Evolutionary conservation across 2,888 invertebrate genomes (phyloP), one percentile per base, ranked within the genome.

Genomic region (Podotricha telesiphe): DNA sequence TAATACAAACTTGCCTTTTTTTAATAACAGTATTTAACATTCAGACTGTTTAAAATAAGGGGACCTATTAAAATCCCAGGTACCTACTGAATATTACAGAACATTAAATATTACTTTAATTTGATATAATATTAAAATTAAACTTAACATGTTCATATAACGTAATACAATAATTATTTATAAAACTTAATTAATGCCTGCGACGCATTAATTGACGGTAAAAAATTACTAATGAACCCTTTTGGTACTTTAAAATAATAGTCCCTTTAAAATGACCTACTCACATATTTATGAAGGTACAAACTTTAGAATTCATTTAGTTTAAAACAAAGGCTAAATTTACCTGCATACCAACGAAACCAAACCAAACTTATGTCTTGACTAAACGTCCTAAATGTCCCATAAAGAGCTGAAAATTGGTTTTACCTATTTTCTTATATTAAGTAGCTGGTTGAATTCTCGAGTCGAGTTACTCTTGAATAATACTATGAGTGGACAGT

Each of bases 281-380:
- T 67, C 34, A 67, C 67, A 62, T 62, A 47, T 67, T 67, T 68
- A 56, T 56, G 55, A 48, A 56, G 55, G 55, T 63, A 56, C 48
- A 34, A 48, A 63, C 63, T 53, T 19, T 47, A 51, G 37, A 62
- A 62, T 34, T 62, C 62, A 62, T 62, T 62, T 62, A 62, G 19
- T 48, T 62, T 37, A 47, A 48, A 62, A 62, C 62, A 62, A 62
- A 62, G 62, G 34, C 48, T 28, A 62, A 62, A 62, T 48, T 47
- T 48, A 62, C 61, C 61, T 61, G 28, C 42, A 59, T 59, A 22
- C 45, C 6, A 8, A 62, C 28, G 62, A 37, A 8, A 15, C 34
- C 47, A 37, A 8, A 15, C 34, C 47, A 47, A 62, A 62, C 19
- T 62, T 48, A 61, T 19, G 48, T 47, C 47, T 48, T 62, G 15